Conservation (phyloP, 2,888 invertebrate species). For the Pristionchus exspectatus region DNA sequence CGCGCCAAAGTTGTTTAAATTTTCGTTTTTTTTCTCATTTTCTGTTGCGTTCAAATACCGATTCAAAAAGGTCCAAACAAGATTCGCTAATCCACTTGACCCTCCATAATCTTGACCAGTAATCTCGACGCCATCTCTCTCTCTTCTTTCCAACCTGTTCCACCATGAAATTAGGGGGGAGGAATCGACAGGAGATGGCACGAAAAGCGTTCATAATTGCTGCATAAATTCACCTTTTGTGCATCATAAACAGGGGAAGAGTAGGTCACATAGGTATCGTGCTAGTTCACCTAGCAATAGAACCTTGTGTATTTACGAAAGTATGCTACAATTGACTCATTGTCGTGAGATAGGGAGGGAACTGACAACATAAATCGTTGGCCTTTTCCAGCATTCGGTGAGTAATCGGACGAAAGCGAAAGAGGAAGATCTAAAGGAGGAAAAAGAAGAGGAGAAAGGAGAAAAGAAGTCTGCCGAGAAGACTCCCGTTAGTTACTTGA, state of each 20-base stretch:
- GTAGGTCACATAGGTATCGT: not conserved
- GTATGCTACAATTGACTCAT: not conserved
- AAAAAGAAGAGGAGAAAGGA: not conserved
- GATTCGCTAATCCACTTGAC: conserved; percentile 14
- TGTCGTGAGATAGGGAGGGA: not conserved
- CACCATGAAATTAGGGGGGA: conserved; percentile 2
- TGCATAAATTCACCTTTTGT: too few relatives aligned
- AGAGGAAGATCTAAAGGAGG: conserved; percentile 4
- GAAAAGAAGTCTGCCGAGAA: conserved; percentile 11
- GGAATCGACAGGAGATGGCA: not conserved
- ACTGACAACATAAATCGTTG: conserved; percentile 19
- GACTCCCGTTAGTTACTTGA: not conserved
- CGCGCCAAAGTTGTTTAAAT: not conserved
- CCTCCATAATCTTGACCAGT: conserved; percentile 16
- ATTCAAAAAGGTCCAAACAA: conserved; percentile 3
- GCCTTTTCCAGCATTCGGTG: conserved; percentile 24
- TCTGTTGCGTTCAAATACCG: not conserved
- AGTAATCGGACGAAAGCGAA: conserved; percentile 15
- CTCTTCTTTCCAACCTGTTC: not conserved
- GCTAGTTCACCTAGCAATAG: not conserved
- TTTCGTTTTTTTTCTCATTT: not conserved
- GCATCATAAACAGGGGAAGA: too few relatives aligned
- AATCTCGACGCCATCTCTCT: conserved; percentile 38
- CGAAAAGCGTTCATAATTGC: not conserved
- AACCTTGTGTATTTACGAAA: not conserved